Conservation (phyloP, 2,113 vertebrate genomes). For the Aldabrachelys gigantea region DNA sequence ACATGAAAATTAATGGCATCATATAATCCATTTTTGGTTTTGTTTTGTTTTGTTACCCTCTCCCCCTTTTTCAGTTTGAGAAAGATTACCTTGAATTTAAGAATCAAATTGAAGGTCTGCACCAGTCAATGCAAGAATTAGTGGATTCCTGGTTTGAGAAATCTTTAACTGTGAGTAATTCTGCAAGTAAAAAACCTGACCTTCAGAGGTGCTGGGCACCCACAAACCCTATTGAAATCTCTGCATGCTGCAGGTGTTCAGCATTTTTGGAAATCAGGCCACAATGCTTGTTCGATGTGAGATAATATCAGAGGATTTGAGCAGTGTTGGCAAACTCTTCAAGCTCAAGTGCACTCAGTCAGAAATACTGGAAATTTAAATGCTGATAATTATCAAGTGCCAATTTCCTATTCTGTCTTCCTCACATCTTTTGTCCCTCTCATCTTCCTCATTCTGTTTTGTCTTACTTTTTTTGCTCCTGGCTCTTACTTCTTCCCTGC, state of each 20-base stretch:
- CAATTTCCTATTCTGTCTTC: background rate
- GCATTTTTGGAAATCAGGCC: background rate
- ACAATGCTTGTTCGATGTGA: background rate
- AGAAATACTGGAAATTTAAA: background rate
- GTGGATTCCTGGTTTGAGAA: constrained; percentile 84
- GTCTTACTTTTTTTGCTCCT: background rate
- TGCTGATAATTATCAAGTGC: background rate
- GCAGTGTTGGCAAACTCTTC: background rate
- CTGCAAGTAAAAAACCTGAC: background rate
- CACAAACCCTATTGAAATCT: background rate
- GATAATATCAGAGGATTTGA: background rate
- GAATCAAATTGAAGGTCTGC: constrained; percentile 79
- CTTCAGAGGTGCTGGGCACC: background rate
- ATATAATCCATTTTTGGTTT: background rate
- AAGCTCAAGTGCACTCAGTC: background rate
- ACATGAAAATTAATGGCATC: background rate
- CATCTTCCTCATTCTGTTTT: background rate
- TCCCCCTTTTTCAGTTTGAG: constrained; percentile 81
- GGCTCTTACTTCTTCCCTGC: background rate
- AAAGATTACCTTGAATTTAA: constrained; percentile 85
- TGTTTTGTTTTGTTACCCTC: background rate
- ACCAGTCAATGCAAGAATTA: constrained; percentile 79
- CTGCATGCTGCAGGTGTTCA: background rate
- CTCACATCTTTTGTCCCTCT: background rate
- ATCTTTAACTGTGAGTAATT: constrained; percentile 78